Evolutionary conservation across 2,797 vertebrate species (phyloP), one percentile per base, ranked within the genome.

Genomic region (Phalloptychus januarius): DNA sequence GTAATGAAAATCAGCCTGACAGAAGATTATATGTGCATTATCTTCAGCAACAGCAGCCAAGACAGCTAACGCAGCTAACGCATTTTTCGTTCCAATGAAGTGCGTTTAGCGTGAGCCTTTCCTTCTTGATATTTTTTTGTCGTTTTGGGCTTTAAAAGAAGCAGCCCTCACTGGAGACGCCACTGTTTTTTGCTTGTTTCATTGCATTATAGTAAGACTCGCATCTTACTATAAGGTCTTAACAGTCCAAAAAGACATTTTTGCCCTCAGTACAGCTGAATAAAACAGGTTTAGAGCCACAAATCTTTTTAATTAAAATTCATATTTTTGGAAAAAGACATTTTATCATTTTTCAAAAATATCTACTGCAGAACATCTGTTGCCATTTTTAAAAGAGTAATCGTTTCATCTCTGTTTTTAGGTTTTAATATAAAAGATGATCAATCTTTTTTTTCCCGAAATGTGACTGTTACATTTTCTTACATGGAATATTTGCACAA

Each of bases 1-100:
- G 80, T 87, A 84, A 87, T 89, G 80, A 91, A 89, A 86, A 67
- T 78, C 86, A 77, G 85, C 69, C 79, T 70, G 78, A 85, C 86
- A 81, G 79, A 79, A 82, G 79, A 85, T 70, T 45, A 78, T 83
- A 72, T 50, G 72, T 70, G 63, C 74, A 82, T 89, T 72, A 81
- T 87, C 81, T 67, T 76, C 40, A 69, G 79, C 81, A 80, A 80
- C 79, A 52, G 78, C 76, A 23, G 44, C 31, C 0, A 67, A 44
- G 44, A 42, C 72, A 75, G 20, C 79, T 73, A 70, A 58, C 36
- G 16, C 38, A 79, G 18, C 58, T 45, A 33, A 81, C 76, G n/a
- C n/a, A 72, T 18, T 73, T 71, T 58, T 76, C 31, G 86, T 78
- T 78, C 28, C 56, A 54, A 54, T n/a, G 56, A 25, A 65, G n/a